These are phyloP conservation scores for Spodoptera littoralis DNA, from an alignment of 2,888 invertebrate species.

Conservation along the genomic window DNA sequence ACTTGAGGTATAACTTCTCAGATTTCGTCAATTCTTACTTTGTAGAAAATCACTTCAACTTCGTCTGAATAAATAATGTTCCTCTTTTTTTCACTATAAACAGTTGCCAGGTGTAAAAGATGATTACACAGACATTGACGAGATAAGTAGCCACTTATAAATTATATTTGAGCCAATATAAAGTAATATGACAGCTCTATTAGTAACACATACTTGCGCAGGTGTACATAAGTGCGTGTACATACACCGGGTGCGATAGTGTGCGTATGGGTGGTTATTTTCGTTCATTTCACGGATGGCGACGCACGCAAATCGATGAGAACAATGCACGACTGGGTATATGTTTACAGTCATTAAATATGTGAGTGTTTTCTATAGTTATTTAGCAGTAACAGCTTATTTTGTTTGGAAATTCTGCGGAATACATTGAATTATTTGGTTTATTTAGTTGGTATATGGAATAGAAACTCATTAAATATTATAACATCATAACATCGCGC, in stretches of 20 bases:
- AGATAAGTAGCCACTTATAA: too few relatives aligned
- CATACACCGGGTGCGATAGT: constrained; percentile 51
- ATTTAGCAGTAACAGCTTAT: constrained; percentile 3
- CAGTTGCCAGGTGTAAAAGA: too few relatives aligned
- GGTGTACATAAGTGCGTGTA: constrained; percentile 31
- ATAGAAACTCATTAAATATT: too few relatives aligned
- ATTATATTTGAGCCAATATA: too few relatives aligned
- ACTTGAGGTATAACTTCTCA: too few relatives aligned
- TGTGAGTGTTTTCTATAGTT: constrained; percentile 33
- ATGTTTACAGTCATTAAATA: constrained; percentile 39
- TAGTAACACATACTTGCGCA: not conserved
- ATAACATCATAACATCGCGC: too few relatives aligned
- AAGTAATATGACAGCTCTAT: constrained; percentile 12
- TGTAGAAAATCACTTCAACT: too few relatives aligned
- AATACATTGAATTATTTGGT: not conserved
- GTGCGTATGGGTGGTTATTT: constrained; percentile 71
- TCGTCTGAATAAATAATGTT: too few relatives aligned
- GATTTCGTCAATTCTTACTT: too few relatives aligned
- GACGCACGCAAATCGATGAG: constrained; percentile 72
- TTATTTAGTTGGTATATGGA: too few relatives aligned
- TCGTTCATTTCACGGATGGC: constrained; percentile 81
- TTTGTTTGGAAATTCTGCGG: not conserved
- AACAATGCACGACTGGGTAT: constrained; percentile 50
- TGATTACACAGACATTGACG: too few relatives aligned
- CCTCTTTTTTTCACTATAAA: too few relatives aligned